Percentiles rank a stretch among this genome's conserved stretches.
Evolutionary conservation across 2,888 invertebrate genomes (phyloP).

Genomic region (Allygus modestus): DNA sequence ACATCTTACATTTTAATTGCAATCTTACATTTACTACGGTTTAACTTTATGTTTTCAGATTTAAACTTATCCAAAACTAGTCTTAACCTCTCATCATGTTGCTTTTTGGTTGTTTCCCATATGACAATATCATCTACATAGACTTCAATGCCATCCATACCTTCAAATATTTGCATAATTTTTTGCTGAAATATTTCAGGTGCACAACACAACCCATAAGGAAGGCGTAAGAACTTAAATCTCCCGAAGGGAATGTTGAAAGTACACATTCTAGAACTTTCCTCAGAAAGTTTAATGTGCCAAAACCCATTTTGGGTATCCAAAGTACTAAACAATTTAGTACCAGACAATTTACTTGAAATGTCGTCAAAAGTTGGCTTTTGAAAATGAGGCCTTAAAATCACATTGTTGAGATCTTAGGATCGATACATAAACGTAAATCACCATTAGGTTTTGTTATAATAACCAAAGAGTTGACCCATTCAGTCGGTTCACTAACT

Average conservation of each 20-base stretch:
- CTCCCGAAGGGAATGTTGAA: slow-evolving; percentile 65
- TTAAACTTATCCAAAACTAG: slow-evolving; percentile 64
- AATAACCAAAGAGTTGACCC: slow-evolving; percentile 7
- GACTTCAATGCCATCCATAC: slow-evolving; percentile 67
- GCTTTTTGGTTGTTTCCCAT: slow-evolving; percentile 65
- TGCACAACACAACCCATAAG: slow-evolving; percentile 51
- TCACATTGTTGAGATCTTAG: background rate
- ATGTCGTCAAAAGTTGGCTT: slow-evolving; percentile 3
- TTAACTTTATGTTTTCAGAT: slow-evolving; percentile 61
- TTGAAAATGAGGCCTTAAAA: background rate
- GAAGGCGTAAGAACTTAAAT: slow-evolving; percentile 61
- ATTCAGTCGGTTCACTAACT: slow-evolving; percentile 10
- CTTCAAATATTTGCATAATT: slow-evolving; percentile 67
- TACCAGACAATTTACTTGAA: slow-evolving; percentile 1
- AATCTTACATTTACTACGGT: slow-evolving; percentile 63
- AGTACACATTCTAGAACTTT: slow-evolving; percentile 50
- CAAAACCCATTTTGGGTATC: slow-evolving; percentile 39
- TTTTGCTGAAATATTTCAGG: slow-evolving; percentile 68
- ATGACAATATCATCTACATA: slow-evolving; percentile 71
- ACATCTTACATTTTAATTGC: background rate
- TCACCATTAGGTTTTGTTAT: background rate
- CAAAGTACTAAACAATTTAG: slow-evolving; percentile 1
- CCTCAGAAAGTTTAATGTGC: background rate
- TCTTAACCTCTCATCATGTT: slow-evolving; percentile 68
- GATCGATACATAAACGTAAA: background rate